Conservation (phyloP, 2,888 invertebrate genomes). For the Halictus quadricinctus region DNA sequence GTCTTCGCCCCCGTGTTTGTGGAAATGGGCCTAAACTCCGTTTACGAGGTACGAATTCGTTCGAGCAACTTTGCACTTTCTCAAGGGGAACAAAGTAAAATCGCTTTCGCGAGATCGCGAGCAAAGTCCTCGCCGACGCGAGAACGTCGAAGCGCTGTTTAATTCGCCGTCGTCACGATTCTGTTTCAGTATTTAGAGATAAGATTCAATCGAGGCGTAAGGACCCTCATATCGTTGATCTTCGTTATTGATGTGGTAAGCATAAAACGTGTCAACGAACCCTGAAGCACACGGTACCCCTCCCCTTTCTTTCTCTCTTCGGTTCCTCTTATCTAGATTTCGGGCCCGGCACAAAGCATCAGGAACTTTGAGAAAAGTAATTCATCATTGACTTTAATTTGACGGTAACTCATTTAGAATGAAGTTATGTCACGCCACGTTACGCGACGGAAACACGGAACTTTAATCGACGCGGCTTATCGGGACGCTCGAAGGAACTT, state of each 20-base stretch:
- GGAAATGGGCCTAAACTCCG: constrained; percentile 89
- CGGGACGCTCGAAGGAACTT: constrained; percentile 14
- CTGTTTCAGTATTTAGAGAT: constrained; percentile 89
- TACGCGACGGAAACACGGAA: constrained; percentile 27
- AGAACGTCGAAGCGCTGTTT: background rate
- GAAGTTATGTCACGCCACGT: constrained; percentile 31
- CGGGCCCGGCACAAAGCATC: background rate
- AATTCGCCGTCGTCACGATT: constrained; percentile 59
- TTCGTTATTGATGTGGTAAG: constrained; percentile 92
- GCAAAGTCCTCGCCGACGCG: background rate
- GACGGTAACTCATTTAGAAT: constrained; percentile 30
- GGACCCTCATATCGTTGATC: constrained; percentile 89
- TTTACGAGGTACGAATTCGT: constrained; percentile 88
- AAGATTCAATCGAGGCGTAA: constrained; percentile 88
- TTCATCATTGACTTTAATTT: constrained; percentile 34
- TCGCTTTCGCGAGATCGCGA: background rate
- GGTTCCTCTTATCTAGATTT: background rate
- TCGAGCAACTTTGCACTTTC: background rate
- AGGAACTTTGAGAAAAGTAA: constrained; percentile 14
- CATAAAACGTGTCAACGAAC: constrained; percentile 29
- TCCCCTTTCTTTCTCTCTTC: background rate
- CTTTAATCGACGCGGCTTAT: constrained; percentile 40
- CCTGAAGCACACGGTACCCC: background rate
- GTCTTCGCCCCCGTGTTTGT: constrained; percentile 93
- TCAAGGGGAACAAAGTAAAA: background rate